Base-by-base conservation (phyloP, 1,140 invertebrate genomes). In the Contarinia nasturtii region DNA sequence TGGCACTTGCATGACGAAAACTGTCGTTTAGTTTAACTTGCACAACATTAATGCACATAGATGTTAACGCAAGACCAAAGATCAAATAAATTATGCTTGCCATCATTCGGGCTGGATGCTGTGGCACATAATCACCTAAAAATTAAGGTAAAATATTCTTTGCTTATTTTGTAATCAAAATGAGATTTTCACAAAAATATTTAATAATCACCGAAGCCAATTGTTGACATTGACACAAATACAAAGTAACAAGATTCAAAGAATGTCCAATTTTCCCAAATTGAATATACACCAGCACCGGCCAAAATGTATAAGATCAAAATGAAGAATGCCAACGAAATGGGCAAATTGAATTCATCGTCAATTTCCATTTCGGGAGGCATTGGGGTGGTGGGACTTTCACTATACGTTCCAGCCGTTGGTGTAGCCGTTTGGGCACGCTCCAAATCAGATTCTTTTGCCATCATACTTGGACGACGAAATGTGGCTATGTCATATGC, bases 1-100 rank as follows among this genome's bases (percentile, higher is more conserved):
- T 88, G 21, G 80, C 75, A 56, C 82, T 88, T 1, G 87, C 86
- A 52, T 82, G 76, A 55, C 78, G 76, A 56, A 90, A 90, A 1
- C 83, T 85, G 59, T 86, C 79, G 15, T 81, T 82, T 10, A 91
- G 59, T 62, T 76, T 77, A 51, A 86, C 83, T 68, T 94, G 90
- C 38, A 95, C 87, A 21, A 95, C 86, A 58, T 95, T 95, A 59
- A 98, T 93, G 65, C 89, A 94, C 85, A 96, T 94, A 53, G 87
- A 91, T 33, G 92, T 93, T 8, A 97, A 68, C 0, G 93, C 86
- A 45, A 97, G 67, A 42, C 93, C 93, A 55, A 97, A 92, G 7
- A 95, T 78, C 22, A 97, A 67, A 59, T 96, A 95, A 18, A 94
- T 74, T 53, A 93, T 93, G 14, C 89, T 88, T 45, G 79, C 74